These are phyloP conservation scores for Bradynema listronoti DNA, from an alignment of 1,140 invertebrate genomes.

Conservation along the genomic window DNA sequence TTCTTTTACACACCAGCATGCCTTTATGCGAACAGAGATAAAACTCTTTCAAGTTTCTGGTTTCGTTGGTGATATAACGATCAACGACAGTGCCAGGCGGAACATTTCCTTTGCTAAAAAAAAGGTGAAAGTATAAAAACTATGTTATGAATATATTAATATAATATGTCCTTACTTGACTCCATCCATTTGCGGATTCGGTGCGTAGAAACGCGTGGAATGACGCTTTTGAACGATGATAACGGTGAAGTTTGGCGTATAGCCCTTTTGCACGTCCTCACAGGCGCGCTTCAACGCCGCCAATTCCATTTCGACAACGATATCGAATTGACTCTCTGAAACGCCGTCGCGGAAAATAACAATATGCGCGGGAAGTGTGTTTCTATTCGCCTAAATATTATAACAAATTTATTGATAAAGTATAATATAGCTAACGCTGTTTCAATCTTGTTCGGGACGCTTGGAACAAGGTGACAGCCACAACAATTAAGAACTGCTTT, in stretches of 20 bases:
- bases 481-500: too few species aligned
- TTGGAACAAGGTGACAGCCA: too few species aligned
- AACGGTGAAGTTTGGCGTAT: constrained; percentile 22
- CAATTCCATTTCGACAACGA: constrained; percentile 21
- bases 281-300: constrained; percentile 15
- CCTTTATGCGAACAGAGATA: constrained; percentile 28
- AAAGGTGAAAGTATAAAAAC: neutral
- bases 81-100: constrained; percentile 31
- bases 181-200: too few species aligned
- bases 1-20: constrained; percentile 22
- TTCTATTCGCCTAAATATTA: too few species aligned
- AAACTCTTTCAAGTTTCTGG: constrained; percentile 22
- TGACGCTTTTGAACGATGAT: constrained; percentile 30
- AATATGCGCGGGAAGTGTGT: neutral
- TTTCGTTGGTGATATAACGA: constrained; percentile 21
- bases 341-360: constrained; percentile 78
- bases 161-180: too few species aligned
- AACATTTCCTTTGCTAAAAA: constrained; percentile 31
- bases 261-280: neutral
- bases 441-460: too few species aligned
- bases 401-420: too few species aligned
- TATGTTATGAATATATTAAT: neutral
- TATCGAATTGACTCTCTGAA: constrained; percentile 73
- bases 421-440: too few species aligned
- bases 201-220: constrained; percentile 29